Evolutionary conservation across 2,888 invertebrate genomes (phyloP), one percentile per base, ranked within the genome.

Genomic region (Campopleginae sp.): DNA sequence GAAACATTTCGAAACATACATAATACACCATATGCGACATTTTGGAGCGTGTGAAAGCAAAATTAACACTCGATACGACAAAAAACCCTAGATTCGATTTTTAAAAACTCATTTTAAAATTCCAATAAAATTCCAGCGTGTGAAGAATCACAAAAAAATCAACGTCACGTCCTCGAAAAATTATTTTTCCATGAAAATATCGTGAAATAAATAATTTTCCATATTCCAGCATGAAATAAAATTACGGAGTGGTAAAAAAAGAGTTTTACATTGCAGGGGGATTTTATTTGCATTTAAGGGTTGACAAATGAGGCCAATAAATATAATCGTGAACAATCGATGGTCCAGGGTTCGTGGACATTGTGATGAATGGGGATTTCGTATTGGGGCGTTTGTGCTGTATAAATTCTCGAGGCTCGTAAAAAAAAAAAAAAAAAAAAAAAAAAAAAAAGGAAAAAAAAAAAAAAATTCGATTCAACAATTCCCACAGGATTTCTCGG

Each of bases 241-340:
- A 23, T 27, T 4, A 14, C 19, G 1, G 51, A 71, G 31, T 3
- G n/a, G n/a, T 33, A 48, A 1, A 31, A 51, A 71, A 51, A 33
- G 10, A 3, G 14, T 48, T 46, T 5, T 5, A 51, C 19, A 12
- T n/a, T 33, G 5, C 2, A 0, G 48, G 31, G 33, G 19, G 33
- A 46, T 10, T 71, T 38, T 87, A 92, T 92, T 92, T 91, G 91
- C 92, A 92, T 92, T 91, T 90, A 92, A 92, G 90, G 88, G 88
- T 88, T 92, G 92, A 92, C 92, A 92, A 92, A 92, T 92, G 92
- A 92, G 91, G 82, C 87, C 89, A 91, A 90, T 91, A 91, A 91
- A 90, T 91, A 91, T 91, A 90, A 91, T 91, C 91, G 90, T 88
- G 91, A 91, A 92, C 91, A 92, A 92, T 92, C 90, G 92, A 91